phyloP scores from a whole-genome alignment of 2,797 vertebrate species.

The Sebastes dallii region DNA sequence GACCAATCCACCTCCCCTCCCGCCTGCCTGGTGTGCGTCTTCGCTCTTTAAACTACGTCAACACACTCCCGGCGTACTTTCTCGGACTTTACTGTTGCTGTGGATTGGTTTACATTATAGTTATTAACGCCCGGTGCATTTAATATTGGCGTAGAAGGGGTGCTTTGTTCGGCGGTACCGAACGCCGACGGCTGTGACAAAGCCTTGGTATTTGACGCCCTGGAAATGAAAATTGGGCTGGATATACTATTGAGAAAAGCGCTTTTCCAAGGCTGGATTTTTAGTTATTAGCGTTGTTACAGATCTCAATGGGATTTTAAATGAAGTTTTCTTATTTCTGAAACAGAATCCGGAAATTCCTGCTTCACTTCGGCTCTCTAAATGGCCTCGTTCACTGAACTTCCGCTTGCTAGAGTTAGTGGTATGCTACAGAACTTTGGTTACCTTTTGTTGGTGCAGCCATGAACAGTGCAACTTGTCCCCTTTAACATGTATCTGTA shows the following conservation, averaged over 20 bases:
- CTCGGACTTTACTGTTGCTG: no score
- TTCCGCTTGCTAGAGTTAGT: not conserved
- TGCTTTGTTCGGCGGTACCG: no score
- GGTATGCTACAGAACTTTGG: not conserved
- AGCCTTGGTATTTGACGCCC: no score
- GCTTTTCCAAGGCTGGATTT: not conserved
- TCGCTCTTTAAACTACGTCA: no score
- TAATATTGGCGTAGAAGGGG: no score
- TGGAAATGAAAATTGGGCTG: no score
- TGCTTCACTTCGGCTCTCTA: not conserved
- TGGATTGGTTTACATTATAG: no score
- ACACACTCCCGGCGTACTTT: no score
- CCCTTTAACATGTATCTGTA: not conserved
- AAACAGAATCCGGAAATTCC: not conserved
- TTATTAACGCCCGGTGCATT: no score
- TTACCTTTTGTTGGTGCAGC: not conserved
- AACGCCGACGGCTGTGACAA: no score
- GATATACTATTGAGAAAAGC: not conserved
- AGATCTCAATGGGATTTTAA: not conserved
- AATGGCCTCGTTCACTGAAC: not conserved
- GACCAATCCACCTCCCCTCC: no score
- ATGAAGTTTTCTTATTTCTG: not conserved
- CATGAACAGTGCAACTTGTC: not conserved
- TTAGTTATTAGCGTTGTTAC: not conserved
- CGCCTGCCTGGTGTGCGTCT: no score